phyloP scores from a whole-genome alignment of 2,797 vertebrate species.

The Coregonus ussuriensis region DNA sequence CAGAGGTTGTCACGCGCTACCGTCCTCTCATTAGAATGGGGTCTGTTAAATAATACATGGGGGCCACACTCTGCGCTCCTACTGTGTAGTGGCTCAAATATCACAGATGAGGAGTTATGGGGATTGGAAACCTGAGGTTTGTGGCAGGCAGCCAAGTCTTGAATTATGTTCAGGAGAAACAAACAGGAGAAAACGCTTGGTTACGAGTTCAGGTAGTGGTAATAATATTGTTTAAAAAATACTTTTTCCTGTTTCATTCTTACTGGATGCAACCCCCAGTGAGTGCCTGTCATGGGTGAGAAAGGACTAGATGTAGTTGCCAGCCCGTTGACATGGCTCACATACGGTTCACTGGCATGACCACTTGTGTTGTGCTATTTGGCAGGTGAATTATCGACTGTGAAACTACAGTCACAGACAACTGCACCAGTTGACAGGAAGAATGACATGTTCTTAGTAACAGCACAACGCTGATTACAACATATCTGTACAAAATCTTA shows the following conservation, averaged over 20 bases:
- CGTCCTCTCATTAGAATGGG: slow-evolving; percentile 18
- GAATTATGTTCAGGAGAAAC: neutral
- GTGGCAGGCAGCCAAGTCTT: neutral
- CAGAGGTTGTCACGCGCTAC: slow-evolving; percentile 4
- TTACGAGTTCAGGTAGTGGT: neutral
- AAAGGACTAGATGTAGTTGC: no score
- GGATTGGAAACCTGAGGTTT: slow-evolving; percentile 28
- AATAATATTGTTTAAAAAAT: neutral
- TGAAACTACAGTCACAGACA: no score
- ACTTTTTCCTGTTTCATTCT: no score
- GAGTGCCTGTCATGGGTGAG: no score
- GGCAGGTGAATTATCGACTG: no score
- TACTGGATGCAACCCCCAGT: no score
- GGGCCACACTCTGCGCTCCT: neutral
- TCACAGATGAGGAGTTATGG: slow-evolving; percentile 1
- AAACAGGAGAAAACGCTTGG: neutral
- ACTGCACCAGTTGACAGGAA: neutral
- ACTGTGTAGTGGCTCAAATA: slow-evolving; percentile 3
- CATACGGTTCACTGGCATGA: neutral
- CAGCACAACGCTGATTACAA: no score
- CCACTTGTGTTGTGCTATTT: no score
- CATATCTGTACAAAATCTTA: neutral
- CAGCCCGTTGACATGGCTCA: neutral
- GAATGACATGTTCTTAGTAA: neutral
- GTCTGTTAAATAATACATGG: slow-evolving; percentile 24